Conservation (phyloP, 2,113 vertebrate genomes). For the Egretta garzetta region DNA sequence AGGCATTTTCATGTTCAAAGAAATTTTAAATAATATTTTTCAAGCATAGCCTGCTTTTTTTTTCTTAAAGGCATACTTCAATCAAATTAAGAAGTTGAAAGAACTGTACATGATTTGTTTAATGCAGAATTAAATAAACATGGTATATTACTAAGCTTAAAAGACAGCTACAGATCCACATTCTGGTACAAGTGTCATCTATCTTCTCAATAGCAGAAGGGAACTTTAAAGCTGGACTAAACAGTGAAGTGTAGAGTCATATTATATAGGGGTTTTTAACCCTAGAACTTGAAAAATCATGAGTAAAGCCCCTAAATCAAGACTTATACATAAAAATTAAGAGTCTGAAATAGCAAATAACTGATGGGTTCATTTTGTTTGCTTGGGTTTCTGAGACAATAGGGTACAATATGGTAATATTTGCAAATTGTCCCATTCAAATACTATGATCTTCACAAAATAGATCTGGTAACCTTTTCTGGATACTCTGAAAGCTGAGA, state of each 20-base stretch:
- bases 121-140: neutral
- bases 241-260: neutral
- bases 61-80: neutral
- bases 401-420: neutral
- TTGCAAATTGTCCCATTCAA: neutral
- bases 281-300: neutral
- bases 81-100: neutral
- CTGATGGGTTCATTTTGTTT: neutral
- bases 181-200: neutral
- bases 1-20: constrained; percentile 9
- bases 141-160: neutral
- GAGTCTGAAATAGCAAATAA: neutral
- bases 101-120: neutral
- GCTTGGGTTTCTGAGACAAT: neutral
- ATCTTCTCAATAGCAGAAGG: neutral
- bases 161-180: neutral
- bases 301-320: neutral
- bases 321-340: neutral
- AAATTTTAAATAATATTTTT: constrained; percentile 11
- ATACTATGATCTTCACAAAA: neutral
- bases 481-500: neutral
- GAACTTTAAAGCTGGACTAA: neutral
- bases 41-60: neutral
- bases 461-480: neutral
- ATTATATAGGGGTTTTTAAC: neutral